Base-by-base conservation (phyloP, 2,888 invertebrate species). In the Cerastis rubricosa region DNA sequence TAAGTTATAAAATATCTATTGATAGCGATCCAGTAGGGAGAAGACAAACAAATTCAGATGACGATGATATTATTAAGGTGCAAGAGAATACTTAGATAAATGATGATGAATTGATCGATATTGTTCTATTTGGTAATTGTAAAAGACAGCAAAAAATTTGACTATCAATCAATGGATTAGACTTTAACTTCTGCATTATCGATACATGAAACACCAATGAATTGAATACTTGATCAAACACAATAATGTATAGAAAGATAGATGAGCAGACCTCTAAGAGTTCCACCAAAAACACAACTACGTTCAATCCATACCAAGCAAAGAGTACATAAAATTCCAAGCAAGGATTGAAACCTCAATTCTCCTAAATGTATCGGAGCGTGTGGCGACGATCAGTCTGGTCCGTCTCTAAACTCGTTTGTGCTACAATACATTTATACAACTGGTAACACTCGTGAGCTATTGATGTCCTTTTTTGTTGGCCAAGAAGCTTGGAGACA, bases 381-480 rank as follows among this genome's bases (percentile, higher is more conserved):
- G 65, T 66, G 66, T 79, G 88, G 88, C 88, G 88, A 78, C 88
- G 83, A 75, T 79, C 68, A 74, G 88, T 89, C 88, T 89, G 88
- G 84, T 72, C 45, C 66, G 76, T 43, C 78, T 74, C 74, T 66
- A 88, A 89, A 88, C 88, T 68, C 67, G 88, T 88, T 87, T 85
- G 74, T 68, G 66, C 61, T 76, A 85, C 87, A 85, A 87, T 80
- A 75, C 77, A 70, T 80, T 83, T 68, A 87, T 87, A 89, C 89
- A 90, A 88, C 89, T 87, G 85, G 87, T 85, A 89, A 83, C 86
- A 89, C 86, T 89, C 69, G 74, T 73, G 86, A 73, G 80, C 89
- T 88, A 90, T 92, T 91, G 91, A 91, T 89, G 90, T 92, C 88
- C 88, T 89, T 91, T 88, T 87, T 86, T 79, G 86, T 86, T 78